Percentiles rank a stretch among this genome's conserved stretches.
Evolutionary conservation across 1,140 invertebrate species (phyloP).

Genomic region (Ctenoplectra terminalis): DNA sequence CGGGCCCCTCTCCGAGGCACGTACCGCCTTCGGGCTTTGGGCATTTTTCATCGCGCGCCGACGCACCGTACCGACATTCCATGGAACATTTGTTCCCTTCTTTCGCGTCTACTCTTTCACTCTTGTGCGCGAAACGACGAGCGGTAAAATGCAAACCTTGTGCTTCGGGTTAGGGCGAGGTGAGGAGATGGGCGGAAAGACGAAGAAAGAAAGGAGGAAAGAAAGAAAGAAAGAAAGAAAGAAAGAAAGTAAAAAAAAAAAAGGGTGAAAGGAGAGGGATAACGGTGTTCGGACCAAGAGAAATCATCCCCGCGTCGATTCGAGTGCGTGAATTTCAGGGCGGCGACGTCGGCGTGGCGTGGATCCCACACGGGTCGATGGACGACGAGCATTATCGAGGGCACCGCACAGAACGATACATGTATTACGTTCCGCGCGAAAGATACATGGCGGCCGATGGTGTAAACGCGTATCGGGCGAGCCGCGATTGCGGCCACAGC

Average conservation of each 20-base stretch:
- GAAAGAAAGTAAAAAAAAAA: neutral
- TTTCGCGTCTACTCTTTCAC: neutral
- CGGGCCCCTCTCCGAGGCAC: slow-evolving; percentile 58
- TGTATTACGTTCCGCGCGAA: slow-evolving; percentile 59
- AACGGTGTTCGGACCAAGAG: neutral
- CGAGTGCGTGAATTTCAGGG: too few relatives aligned
- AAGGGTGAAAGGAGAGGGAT: slow-evolving; percentile 5
- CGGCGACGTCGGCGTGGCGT: neutral
- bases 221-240: neutral
- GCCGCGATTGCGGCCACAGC: neutral
- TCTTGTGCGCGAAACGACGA: neutral
- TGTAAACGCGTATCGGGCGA: slow-evolving; percentile 8
- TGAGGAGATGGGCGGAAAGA: neutral
- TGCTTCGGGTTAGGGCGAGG: too few relatives aligned
- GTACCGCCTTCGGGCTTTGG: slow-evolving; percentile 60
- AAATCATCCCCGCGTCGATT: too few relatives aligned
- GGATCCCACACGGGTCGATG: slow-evolving; percentile 31
- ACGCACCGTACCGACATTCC: slow-evolving; percentile 57
- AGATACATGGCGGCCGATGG: slow-evolving; percentile 37
- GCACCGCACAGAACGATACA: slow-evolving; percentile 70
- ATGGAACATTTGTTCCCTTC: slow-evolving; percentile 23
- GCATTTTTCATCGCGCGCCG: slow-evolving; percentile 71
- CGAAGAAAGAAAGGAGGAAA: neutral
- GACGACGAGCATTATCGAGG: slow-evolving; percentile 41
- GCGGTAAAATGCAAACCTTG: too few relatives aligned